Base-by-base conservation (phyloP, 2,888 invertebrate species). In the Erebia epiphron region DNA sequence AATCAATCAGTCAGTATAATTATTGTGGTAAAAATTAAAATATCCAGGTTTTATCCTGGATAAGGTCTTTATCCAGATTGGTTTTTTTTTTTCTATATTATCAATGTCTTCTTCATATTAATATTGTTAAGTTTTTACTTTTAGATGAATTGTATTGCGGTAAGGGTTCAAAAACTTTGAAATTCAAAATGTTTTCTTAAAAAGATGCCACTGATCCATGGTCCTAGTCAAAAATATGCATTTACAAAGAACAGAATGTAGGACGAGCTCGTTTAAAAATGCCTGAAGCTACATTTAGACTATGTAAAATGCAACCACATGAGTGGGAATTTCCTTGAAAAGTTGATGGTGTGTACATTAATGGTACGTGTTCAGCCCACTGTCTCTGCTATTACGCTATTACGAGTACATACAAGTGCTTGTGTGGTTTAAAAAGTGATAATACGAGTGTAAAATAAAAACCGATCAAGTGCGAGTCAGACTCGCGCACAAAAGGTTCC, bases 231-330 rank as follows among this genome's bases (percentile, higher is more conserved):
- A 49, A 62, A 49, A 62, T 9, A 62, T 62, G 46, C 61, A 62
- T 46, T 62, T 21, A 56, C 16, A 66, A 56, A 46, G 18, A 41
- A 21, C 18, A 46, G 56, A 66, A 66, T 66, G 56, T 56, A 21
- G 54, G 21, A 18, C 43, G 35, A 4, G 21, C 46, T 66, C 65
- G 54, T 56, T 66, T 66, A 18, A 56, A 43, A 66, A 21, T 46
- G 65, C 43, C 56, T 43, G 56, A 56, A 56, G 65, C 56, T 56
- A 56, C 56, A 43, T 66, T 65, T 66, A 56, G 65, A 56, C 43
- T 54, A 41, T 65, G 65, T 56, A 62, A 35, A 35, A 62, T 46
- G 61, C 46, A 21, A 11, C 21, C 58, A 41, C 13, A 57, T 9
- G 57, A 41, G 58, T 16, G 58, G 16, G 3, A 60, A 41, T 60